A percentile compares a stretch with the other conserved stretches of the same genome.
Conservation (phyloP, 1,140 invertebrate species). For the Lasioglossum albipes region DNA sequence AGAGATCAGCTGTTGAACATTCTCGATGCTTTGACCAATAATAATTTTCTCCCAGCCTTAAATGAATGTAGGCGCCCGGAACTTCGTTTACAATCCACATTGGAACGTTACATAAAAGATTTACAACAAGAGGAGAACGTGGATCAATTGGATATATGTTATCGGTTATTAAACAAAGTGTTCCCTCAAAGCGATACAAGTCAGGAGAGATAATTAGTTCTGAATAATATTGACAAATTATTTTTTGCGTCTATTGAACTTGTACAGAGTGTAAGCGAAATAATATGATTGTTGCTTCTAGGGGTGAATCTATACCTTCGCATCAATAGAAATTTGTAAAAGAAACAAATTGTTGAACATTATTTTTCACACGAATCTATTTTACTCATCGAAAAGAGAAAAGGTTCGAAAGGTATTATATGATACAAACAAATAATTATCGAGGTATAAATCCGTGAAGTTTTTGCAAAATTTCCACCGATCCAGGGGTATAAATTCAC, state of each 20-base stretch:
- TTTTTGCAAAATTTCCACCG: too few species aligned
- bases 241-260: neutral
- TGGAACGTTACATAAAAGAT: constrained; percentile 75
- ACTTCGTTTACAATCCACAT: constrained; percentile 74
- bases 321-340: too few species aligned
- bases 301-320: too few species aligned
- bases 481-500: too few species aligned
- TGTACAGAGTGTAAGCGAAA: neutral
- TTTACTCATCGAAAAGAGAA: too few species aligned
- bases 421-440: too few species aligned
- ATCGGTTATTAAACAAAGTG: constrained; percentile 70
- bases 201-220: constrained; percentile 70
- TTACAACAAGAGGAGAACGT: constrained; percentile 67
- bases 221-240: neutral
- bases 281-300: too few species aligned
- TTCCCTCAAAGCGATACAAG: constrained; percentile 68
- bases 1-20: constrained; percentile 83
- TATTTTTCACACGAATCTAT: too few species aligned
- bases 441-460: too few species aligned
- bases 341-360: too few species aligned
- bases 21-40: constrained; percentile 77
- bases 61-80: constrained; percentile 80
- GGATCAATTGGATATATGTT: constrained; percentile 72
- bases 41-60: constrained; percentile 78
- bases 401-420: too few species aligned